These are phyloP conservation scores for Corydoras sp. DNA, from an alignment of 2,113 vertebrate species.

Conservation along the genomic window DNA sequence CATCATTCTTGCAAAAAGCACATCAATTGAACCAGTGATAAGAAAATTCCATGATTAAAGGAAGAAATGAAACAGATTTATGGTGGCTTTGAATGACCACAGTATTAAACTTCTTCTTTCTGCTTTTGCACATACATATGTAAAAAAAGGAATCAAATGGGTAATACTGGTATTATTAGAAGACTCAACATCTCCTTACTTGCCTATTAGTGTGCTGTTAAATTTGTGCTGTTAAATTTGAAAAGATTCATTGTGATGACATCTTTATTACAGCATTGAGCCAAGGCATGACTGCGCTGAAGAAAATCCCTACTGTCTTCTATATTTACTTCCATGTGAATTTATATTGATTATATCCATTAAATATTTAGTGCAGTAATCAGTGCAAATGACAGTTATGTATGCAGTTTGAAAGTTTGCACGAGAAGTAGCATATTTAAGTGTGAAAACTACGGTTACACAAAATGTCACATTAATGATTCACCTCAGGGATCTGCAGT, in stretches of 20 bases:
- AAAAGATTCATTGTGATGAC: conserved; percentile 5
- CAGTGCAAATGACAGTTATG: not conserved
- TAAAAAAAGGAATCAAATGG: too few species aligned
- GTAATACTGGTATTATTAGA: not conserved
- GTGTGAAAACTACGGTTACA: not conserved
- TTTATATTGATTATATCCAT: too few species aligned
- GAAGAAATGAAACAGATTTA: not conserved
- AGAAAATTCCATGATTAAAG: conserved; percentile 34
- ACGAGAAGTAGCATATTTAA: not conserved
- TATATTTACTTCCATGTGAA: not conserved
- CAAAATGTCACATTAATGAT: not conserved
- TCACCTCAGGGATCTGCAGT: conserved; percentile 11
- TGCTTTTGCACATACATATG: conserved; percentile 1
- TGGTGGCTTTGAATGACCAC: not conserved
- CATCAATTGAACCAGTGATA: conserved; percentile 31
- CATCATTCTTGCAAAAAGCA: conserved; percentile 1
- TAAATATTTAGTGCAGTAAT: not conserved
- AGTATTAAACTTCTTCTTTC: conserved; percentile 17
- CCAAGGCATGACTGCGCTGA: not conserved
- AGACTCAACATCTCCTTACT: not conserved
- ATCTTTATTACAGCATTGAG: not conserved
- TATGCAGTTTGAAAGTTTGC: not conserved
- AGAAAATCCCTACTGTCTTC: not conserved
- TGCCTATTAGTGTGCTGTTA: not conserved
- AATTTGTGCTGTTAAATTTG: conserved; percentile 4